Evolutionary conservation across 2,113 vertebrate genomes (phyloP).

Genomic region (Oreochromis tanganicae): DNA sequence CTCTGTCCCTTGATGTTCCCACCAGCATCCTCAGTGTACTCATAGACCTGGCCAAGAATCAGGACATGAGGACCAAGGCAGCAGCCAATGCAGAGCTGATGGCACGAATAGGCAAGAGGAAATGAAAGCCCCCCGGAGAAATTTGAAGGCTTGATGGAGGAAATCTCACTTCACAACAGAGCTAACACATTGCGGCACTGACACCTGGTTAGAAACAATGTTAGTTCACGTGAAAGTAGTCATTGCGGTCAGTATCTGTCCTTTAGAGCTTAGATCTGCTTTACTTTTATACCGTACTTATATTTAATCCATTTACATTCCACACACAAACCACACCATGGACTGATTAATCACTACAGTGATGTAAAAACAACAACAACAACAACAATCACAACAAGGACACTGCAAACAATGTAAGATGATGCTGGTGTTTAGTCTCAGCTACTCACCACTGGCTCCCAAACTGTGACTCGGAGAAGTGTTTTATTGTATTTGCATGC

Average conservation of each 20-base stretch:
- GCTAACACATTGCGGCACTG: not conserved
- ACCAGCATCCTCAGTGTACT: slow-evolving; percentile 78
- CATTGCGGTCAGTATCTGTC: slow-evolving; percentile 1
- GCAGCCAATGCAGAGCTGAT: slow-evolving; percentile 80
- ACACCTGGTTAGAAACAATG: slow-evolving; percentile 5
- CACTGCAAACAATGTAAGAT: not conserved
- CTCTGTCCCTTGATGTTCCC: slow-evolving; percentile 79
- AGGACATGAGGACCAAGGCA: slow-evolving; percentile 78
- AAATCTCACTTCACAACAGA: not conserved
- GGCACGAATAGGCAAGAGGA: slow-evolving; percentile 77
- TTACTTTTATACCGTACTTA: slow-evolving; percentile 13
- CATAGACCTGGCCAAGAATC: slow-evolving; percentile 79
- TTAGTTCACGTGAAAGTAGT: slow-evolving; percentile 16
- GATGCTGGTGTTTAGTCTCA: slow-evolving; percentile 42
- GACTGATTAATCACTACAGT: not conserved
- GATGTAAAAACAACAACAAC: not conserved
- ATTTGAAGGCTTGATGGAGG: not conserved
- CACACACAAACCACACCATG: not conserved
- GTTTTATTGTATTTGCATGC: slow-evolving; percentile 43
- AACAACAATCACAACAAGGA: not conserved
- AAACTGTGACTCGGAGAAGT: not conserved
- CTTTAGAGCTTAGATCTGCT: slow-evolving; percentile 34
- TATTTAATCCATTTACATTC: not conserved
- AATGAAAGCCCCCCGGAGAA: slow-evolving; percentile 35
- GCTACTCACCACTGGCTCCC: not conserved